Percentiles rank a stretch among this genome's conserved stretches.
phyloP scores from a whole-genome alignment of 2,888 invertebrate species.

The Lepidochitona cinerea region DNA sequence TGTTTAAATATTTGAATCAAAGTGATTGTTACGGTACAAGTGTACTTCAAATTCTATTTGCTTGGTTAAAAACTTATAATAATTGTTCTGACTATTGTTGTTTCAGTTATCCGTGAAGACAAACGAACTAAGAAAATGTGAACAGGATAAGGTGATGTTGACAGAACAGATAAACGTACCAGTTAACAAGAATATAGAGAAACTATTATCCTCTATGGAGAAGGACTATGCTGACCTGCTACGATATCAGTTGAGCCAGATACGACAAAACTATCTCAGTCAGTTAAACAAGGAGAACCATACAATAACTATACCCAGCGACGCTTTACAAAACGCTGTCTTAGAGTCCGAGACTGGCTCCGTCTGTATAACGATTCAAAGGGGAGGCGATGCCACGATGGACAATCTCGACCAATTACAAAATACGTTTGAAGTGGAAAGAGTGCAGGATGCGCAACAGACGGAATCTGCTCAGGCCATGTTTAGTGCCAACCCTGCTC shows the following conservation, averaged over 20 bases:
- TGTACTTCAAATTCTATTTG: too few relatives aligned
- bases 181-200: constrained; percentile 38
- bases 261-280: constrained; percentile 34
- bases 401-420: too few relatives aligned
- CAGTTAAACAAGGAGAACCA: neutral
- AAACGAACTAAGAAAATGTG: constrained; percentile 35
- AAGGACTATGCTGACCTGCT: constrained; percentile 48
- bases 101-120: constrained; percentile 39
- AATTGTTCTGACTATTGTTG: neutral
- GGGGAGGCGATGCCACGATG: too few relatives aligned
- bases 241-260: constrained; percentile 41
- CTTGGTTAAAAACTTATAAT: neutral
- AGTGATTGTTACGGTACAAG: too few relatives aligned
- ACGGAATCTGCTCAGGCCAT: too few relatives aligned
- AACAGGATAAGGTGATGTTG: constrained; percentile 46
- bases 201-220: constrained; percentile 40
- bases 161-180: constrained; percentile 42
- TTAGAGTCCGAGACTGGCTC: neutral
- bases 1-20: too few relatives aligned
- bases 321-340: neutral
- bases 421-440: too few relatives aligned
- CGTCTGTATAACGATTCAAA: neutral
- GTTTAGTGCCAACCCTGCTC: too few relatives aligned
- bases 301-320: neutral
- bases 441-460: too few relatives aligned